Evolutionary conservation across 2,113 vertebrate species (phyloP), one percentile per base, ranked within the genome.

Genomic region (Terrapene triunguis): DNA sequence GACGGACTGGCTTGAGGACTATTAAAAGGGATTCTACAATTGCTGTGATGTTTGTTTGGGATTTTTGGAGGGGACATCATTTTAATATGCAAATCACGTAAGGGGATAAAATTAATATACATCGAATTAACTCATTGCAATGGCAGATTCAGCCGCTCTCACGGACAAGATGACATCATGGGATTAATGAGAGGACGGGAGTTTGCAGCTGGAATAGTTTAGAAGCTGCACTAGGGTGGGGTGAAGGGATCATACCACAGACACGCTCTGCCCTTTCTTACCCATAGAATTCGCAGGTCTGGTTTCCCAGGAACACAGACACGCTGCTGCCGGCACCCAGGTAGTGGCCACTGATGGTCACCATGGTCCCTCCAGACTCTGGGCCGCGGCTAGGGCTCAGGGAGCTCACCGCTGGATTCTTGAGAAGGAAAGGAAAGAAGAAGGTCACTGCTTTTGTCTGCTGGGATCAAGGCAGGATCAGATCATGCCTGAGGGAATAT

Each of bases 321-420:
- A 99, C 99, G 0, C 62, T 99, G 98, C 99, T 99, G 92, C 99
- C 99, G 0, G 99, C 98, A 1, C 99, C 99, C 0, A 99, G 98
- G 97, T 99, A 98, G 85, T 99, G 99, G 65, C 99, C 99, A 0
- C 99, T 98, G 96, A 99, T 98, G 83, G 99, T 99, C 16, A 99
- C 99, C 98, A 99, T 99, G 10, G 99, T 99, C 85, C 99, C 99
- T 47, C 99, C 99, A 0, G 99, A 99, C 98, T 99, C 99, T 0
- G 99, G 99, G 9, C 99, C 99, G 0, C 99, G 98, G 95, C 98
- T 98, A 4, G 99, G 99, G 22, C 96, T 98, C 95, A 99, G 97
- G 27, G 98, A 99, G 27, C 98, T 98, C 97, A 99, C 98, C 0
- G 98, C 98, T 35, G 99, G 99, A 4, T 98, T 99, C 99, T 99